phyloP scores from a whole-genome alignment of 2,113 vertebrate genomes.

The Myiagra hebetior region DNA sequence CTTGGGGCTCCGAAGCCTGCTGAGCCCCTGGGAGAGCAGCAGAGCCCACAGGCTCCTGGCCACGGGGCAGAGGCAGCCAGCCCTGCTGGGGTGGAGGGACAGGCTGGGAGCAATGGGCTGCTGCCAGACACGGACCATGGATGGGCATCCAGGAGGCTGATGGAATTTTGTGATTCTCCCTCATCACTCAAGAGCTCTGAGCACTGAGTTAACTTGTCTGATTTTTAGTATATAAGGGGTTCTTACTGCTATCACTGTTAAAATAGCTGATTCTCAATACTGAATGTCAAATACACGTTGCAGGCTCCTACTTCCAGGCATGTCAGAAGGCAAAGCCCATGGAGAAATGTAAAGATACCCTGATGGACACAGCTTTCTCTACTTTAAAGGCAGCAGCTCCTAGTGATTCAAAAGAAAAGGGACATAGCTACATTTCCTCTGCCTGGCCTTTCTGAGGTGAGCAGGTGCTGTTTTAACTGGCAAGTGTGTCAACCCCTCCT shows the following conservation, averaged over 20 bases:
- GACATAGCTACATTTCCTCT: background rate
- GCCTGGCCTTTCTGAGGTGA: background rate
- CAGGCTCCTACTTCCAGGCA: background rate
- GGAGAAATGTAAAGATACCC: background rate
- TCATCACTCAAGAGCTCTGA: background rate
- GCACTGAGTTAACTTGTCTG: background rate
- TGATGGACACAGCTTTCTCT: background rate
- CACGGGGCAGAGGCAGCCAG: fast-evolving
- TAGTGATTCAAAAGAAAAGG: background rate
- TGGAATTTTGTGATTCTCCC: background rate
- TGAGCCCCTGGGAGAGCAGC: background rate
- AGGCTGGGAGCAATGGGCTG: background rate
- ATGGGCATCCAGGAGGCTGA: fast-evolving
- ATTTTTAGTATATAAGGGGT: background rate
- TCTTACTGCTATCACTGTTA: background rate
- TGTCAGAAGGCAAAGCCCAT: background rate
- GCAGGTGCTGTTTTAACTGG: background rate
- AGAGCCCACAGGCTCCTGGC: background rate
- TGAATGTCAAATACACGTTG: background rate
- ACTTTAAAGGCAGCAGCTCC: background rate
- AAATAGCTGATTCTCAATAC: background rate
- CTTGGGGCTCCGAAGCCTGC: fast-evolving
- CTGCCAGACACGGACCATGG: background rate
- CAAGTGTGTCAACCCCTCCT: background rate
- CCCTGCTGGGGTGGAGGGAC: background rate